A percentile compares a stretch with the other conserved stretches of the same genome.
Evolutionary conservation across 1,140 invertebrate species (phyloP).

Genomic region (Acromyrmex heyeri): DNA sequence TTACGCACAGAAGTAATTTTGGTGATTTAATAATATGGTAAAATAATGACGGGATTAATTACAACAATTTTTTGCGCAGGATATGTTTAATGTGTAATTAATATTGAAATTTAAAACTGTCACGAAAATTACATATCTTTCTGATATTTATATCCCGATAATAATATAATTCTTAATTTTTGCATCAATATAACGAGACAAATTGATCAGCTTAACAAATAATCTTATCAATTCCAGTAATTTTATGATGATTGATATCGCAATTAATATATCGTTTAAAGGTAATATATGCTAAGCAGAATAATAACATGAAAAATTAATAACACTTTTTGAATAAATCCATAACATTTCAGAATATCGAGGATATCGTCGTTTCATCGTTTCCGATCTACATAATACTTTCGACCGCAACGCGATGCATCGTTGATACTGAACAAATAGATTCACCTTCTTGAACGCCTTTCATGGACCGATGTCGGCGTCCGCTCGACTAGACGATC

Average conservation of each 20-base stretch:
- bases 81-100: not conserved
- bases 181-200: not conserved
- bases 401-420: too few species aligned
- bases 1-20: not conserved
- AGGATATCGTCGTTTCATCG: not conserved
- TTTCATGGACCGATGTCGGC: constrained; percentile 48
- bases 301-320: not conserved
- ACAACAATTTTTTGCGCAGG: not conserved
- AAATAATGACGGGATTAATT: not conserved
- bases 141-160: not conserved
- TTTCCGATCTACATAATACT: not conserved
- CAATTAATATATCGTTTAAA: not conserved
- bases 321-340: not conserved
- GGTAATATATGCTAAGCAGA: not conserved
- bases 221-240: not conserved
- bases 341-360: not conserved
- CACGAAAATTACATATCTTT: not conserved
- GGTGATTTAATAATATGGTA: not conserved
- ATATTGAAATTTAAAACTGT: not conserved
- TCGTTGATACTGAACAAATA: constrained; percentile 22
- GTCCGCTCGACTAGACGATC: constrained; percentile 47
- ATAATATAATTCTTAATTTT: not conserved
- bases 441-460: constrained; percentile 48
- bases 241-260: not conserved
- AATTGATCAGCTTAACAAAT: constrained; percentile 1